Evolutionary conservation across 23 tunicate species (phyloP).

Genomic region (Aplidium turbinatum): DNA sequence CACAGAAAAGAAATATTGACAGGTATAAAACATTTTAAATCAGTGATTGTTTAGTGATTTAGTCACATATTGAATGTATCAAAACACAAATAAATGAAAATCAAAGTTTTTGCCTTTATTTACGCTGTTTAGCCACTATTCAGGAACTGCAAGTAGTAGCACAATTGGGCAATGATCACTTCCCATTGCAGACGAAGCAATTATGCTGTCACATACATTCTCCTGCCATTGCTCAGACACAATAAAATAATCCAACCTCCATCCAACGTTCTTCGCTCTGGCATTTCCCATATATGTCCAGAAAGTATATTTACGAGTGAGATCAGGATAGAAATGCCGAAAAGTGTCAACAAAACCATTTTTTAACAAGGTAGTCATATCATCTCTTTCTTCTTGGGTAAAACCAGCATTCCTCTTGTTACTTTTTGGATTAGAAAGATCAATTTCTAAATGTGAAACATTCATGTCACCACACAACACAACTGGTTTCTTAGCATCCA

Average conservation of each 20-base stretch:
- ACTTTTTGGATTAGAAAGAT: conserved; percentile 85
- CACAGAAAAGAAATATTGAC: no score
- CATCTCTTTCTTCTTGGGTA: conserved; percentile 93
- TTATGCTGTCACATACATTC: conserved; percentile 79
- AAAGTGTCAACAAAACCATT: conserved; percentile 78
- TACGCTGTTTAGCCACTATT: no score
- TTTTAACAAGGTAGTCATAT: conserved; percentile 58
- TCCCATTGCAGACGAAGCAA: conserved; percentile 74
- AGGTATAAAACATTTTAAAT: no score
- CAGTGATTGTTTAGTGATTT: no score
- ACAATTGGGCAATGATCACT: conserved; percentile 98
- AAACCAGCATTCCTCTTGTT: conserved; percentile 88
- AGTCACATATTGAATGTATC: no score
- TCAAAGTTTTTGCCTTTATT: no score
- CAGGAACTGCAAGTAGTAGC: conserved; percentile 59
- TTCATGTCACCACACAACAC: conserved; percentile 93
- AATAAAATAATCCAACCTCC: conserved; percentile 97
- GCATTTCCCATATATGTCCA: conserved; percentile 97
- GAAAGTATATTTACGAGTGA: conserved; percentile 72
- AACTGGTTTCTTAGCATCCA: conserved; percentile 88
- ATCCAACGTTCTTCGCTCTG: conserved; percentile 94
- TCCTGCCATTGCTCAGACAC: conserved; percentile 54
- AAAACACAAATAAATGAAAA: no score
- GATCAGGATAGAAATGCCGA: conserved; percentile 88
- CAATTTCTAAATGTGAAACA: conserved; percentile 91